Base-by-base conservation (phyloP, 2,113 vertebrate genomes). In the Spilogale gracilis region DNA sequence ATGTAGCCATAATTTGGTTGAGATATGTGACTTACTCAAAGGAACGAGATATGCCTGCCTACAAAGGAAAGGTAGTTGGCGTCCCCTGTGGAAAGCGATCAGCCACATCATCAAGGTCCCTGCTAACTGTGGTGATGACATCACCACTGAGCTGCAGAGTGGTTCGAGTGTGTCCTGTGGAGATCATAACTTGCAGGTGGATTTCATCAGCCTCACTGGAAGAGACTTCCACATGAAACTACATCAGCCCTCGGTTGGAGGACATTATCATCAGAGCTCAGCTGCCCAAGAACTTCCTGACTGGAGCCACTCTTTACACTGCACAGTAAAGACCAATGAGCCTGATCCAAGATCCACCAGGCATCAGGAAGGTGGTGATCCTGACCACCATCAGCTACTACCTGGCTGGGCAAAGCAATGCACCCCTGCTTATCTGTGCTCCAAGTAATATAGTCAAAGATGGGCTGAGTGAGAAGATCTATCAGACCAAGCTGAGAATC, bases 121-220 rank as follows among this genome's bases (percentile, higher is more conserved):
- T 10, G 99, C 99, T 97, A 99, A 99, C 98, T 99, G 99, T 95
- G 99, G 99, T 80, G 99, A 99, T 97, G 99, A 99, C 99, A 99
- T 99, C 12, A 99, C 99, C 32, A 99, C 99, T 32, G 99, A 99
- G 97, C 97, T 99, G 96, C 98, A 99, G 92, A 99, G 99, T 98
- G 99, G 99, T n/a, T 99, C 99, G 52, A 99, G 99, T 3, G 99
- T 99, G 0, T 61, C 99, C 99, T 0, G 99, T 99, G 98, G 99
- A 99, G 50, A 99, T 0, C 99, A 99, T 97, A 99, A 99, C 98
- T 99, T 99, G 98, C 99, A 99, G 98, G 99, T 99, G 89, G 99
- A 99, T 98, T 99, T 99, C 97, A 99, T 99, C 99, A 0, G 99
- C 99, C 21, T 99, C 99, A 0, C 99, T 99, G 97, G 99, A 99